A percentile compares a stretch with the other conserved stretches of the same genome.
Evolutionary conservation across 2,888 invertebrate species (phyloP).

Genomic region (Steinernema carpocapsae): DNA sequence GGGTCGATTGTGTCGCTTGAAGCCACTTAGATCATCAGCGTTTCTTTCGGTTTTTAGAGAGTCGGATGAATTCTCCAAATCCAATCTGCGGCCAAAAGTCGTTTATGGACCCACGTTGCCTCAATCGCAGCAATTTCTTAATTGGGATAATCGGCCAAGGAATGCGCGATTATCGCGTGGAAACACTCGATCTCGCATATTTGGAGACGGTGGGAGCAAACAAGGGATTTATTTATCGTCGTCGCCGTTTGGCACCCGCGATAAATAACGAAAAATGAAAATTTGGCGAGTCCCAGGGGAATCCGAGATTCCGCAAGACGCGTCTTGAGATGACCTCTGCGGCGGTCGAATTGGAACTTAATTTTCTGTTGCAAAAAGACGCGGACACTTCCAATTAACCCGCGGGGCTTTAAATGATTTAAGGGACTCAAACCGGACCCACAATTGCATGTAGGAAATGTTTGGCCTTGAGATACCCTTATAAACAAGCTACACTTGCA

Average conservation of each 20-base stretch:
- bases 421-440: too few species aligned
- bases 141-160: constrained; percentile 2
- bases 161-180: neutral
- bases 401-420: neutral
- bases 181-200: constrained; percentile 7
- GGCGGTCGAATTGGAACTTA: neutral
- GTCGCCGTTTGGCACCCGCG: neutral
- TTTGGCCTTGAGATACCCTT: too few species aligned
- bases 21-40: too few species aligned
- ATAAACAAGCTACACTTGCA: too few species aligned
- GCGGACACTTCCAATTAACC: neutral
- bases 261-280: constrained; percentile 1
- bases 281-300: neutral
- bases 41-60: neutral
- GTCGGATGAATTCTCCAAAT: neutral
- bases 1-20: too few species aligned
- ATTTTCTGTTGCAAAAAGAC: neutral
- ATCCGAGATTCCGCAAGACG: neutral
- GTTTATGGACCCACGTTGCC: neutral
- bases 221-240: neutral
- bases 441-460: too few species aligned
- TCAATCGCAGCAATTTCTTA: neutral
- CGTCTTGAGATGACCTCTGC: too few species aligned
- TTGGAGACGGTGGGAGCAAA: constrained; percentile 7
- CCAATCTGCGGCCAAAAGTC: neutral